Evolutionary conservation across 1,140 invertebrate species (phyloP).

Genomic region (Lineus longissimus): DNA sequence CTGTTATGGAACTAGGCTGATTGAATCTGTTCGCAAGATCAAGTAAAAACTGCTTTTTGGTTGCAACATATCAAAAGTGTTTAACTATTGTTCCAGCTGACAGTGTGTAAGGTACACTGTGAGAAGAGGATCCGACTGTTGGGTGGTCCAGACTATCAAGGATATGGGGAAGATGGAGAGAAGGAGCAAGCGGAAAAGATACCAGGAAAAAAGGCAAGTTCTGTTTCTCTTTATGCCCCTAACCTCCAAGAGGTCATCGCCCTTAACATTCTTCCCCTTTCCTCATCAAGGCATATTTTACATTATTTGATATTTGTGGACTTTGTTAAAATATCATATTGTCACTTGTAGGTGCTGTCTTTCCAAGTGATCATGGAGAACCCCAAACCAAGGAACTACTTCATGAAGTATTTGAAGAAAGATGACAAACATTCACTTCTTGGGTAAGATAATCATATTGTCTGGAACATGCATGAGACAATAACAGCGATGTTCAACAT

Average conservation of each 20-base stretch:
- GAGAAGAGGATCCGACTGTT: conserved; percentile 72
- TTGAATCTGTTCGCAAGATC: too few species aligned
- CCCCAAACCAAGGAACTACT: conserved; percentile 59
- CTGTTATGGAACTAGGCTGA: too few species aligned
- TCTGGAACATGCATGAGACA: background rate
- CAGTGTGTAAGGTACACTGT: conserved; percentile 73
- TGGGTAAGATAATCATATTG: conserved; percentile 38
- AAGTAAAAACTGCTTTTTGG: too few species aligned
- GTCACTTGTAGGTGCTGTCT: conserved; percentile 48
- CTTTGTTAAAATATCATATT: too few species aligned
- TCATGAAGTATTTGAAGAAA: conserved; percentile 76
- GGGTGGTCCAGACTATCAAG: conserved; percentile 71
- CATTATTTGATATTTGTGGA: too few species aligned
- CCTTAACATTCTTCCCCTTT: too few species aligned
- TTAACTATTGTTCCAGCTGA: conserved; percentile 52
- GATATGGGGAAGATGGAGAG: conserved; percentile 40
- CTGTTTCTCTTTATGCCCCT: conserved; percentile 1
- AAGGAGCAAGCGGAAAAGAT: conserved; percentile 13
- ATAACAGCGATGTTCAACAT: too few species aligned
- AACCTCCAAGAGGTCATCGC: too few species aligned
- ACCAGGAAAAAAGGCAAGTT: conserved; percentile 30
- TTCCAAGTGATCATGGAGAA: conserved; percentile 55
- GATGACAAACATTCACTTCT: conserved; percentile 75
- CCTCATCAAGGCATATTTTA: too few species aligned
- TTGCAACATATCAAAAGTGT: background rate